Evolutionary conservation across 2,888 invertebrate species (phyloP), one percentile per base, ranked within the genome.

Genomic region (Agapostemon virescens): DNA sequence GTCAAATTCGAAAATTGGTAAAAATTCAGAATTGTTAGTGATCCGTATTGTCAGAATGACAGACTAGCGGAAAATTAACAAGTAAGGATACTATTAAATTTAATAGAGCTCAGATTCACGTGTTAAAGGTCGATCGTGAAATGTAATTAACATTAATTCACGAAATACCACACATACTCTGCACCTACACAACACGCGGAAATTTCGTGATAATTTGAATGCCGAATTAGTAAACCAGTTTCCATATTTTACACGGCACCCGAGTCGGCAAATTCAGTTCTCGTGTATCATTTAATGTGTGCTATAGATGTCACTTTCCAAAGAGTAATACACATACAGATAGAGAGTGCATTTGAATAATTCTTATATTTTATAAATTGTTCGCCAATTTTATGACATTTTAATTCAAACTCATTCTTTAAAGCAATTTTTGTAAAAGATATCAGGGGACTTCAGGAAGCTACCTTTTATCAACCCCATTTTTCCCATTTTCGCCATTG

Each of bases 101-200:
- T 82, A 79, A 79, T 82, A 45, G 61, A 45, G 58, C 67, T 63
- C 52, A 67, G 55, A 79, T 84, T 82, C 74, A 70, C 33, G 64
- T 84, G 52, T 66, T 71, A 75, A 78, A 63, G 74, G 66, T 64
- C 26, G 55, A 61, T 61, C 66, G 64, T 58, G 63, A 79, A 78
- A 71, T 76, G 77, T 79, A 81, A 85, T 81, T 77, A 79, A 81
- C 77, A 66, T 69, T 73, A 79, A 74, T 73, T 73, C 58, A 30
- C 58, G 66, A 55, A 81, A 71, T 70, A 40, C 72, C 63, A 61
- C 36, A 23, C 42, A 49, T 49, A 38, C 49, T 45, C 45, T 49
- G 68, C 45, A 74, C 66, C 15, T 61, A 61, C 33, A 74, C 58
- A 73, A 69, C 73, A 69, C 70, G 63, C 45, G 69, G 30, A 81